phyloP scores from a whole-genome alignment of 1,140 invertebrate genomes.

The Goniozus legneri region DNA sequence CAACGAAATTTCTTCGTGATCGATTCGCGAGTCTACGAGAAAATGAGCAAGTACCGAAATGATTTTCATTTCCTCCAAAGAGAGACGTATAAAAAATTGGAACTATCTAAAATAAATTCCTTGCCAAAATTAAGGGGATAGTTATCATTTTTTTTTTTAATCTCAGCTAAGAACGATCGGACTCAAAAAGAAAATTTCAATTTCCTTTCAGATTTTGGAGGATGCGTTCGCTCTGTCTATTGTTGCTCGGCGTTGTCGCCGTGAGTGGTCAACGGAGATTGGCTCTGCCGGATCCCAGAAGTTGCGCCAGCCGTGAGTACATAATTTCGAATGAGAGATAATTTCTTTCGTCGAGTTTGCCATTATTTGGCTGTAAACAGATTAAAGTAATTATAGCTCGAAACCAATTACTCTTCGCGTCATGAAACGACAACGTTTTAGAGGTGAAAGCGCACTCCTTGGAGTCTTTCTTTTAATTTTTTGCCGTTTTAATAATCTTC shows the following conservation, averaged over 20 bases:
- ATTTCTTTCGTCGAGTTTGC: no score
- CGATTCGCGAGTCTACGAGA: no score
- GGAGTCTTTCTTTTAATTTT: no score
- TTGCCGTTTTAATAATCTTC: no score
- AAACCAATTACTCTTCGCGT: no score
- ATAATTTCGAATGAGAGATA: neutral
- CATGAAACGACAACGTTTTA: no score
- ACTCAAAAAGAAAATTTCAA: neutral
- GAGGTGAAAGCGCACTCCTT: no score
- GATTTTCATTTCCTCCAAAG: conserved; percentile 9
- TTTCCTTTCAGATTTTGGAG: conserved; percentile 28
- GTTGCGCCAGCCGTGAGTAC: conserved; percentile 80
- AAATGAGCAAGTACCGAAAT: neutral
- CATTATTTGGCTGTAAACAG: no score
- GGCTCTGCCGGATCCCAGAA: conserved; percentile 81
- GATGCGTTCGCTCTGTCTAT: conserved; percentile 56
- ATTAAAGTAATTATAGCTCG: no score
- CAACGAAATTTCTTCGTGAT: no score
- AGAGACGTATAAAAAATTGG: conserved; percentile 11
- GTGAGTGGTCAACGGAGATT: conserved; percentile 76
- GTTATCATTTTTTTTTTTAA: conserved; percentile 1
- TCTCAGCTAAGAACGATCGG: neutral
- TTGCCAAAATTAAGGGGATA: neutral
- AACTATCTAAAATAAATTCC: conserved; percentile 10
- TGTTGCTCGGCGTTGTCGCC: conserved; percentile 65